Base-by-base conservation (phyloP, 1,140 invertebrate genomes). In the Atta texana region DNA sequence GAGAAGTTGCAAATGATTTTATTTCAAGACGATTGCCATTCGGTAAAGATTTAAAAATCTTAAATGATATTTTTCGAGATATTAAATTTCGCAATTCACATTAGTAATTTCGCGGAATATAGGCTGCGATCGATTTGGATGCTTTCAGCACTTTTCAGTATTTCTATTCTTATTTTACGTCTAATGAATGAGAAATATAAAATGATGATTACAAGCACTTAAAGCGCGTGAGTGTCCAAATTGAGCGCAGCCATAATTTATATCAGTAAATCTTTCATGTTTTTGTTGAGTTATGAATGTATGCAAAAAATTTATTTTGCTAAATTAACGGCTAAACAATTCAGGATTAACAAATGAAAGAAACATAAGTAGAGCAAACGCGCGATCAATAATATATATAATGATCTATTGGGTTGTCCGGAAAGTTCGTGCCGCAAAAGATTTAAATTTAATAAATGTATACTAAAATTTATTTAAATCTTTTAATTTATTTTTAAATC, bases 1-100 rank as follows among this genome's bases (percentile, higher is more conserved):
- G 1, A 18, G 7, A 49, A 55, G 55, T 7, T 61, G 16, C 24
- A 49, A 74, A 84, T 61, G 6, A 84, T 63, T 39, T 49, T 61
- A 55, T 61, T 51, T 82, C n/a, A 31, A 72, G 34, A 59, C 24
- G 39, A 61, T 61, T 18, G 69, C 7, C 28, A 74, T 71, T 71
- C 39, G 31, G 6, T 7, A 39, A 10, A 71, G 16, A 8, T 84
- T 75, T 74, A 68, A 28, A 28, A 24, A 24, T 28, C 3, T 10
- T 55, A 44, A 12, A 81, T 71, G 10, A 39, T 57, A 44, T 69
- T 69, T 69, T 1, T 69, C 8, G 2, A 81, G 55, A 10, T 18
- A n/a, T 51, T 66, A 66, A 64, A 0, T 66, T 68, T 66, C n/a
- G 0, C n/a, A 3, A 0, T 39, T 66, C n/a, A 3, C n/a, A 3